phyloP scores from a whole-genome alignment of 1,140 invertebrate genomes.

The Andricus grossulariae region DNA sequence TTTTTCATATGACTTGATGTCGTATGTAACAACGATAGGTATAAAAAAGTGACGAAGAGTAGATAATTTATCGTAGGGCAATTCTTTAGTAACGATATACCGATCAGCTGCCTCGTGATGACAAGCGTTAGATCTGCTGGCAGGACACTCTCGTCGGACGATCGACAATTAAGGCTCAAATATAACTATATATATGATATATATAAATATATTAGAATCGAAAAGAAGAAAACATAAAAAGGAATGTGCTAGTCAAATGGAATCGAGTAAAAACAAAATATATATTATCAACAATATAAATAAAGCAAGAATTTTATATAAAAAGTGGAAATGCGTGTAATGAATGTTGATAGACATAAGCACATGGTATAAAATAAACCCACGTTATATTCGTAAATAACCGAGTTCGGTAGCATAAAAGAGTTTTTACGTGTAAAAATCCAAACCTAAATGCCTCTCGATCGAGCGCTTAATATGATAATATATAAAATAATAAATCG shows the following conservation, averaged over 20 bases:
- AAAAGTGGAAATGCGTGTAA: constrained; percentile 57
- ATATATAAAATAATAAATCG: constrained; percentile 15
- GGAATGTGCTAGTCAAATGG: constrained; percentile 18
- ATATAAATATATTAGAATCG: constrained; percentile 38
- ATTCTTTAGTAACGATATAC: constrained; percentile 20
- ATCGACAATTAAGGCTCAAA: constrained; percentile 34
- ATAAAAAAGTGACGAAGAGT: constrained; percentile 6
- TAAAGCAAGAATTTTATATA: constrained; percentile 63
- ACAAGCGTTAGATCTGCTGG: constrained; percentile 27
- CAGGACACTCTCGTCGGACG: constrained; percentile 24
- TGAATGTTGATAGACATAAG: constrained; percentile 59
- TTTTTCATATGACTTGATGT: constrained; percentile 1
- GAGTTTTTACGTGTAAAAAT: constrained; percentile 64
- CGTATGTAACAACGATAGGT: constrained; percentile 21
- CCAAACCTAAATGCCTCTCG: constrained; percentile 64
- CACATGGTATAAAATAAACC: constrained; percentile 34
- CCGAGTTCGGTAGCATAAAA: constrained; percentile 54
- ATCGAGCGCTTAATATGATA: constrained; percentile 41
- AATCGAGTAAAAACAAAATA: constrained; percentile 23
- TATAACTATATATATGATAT: constrained; percentile 37
- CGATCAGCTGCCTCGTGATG: constrained; percentile 25
- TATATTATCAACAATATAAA: constrained; percentile 50
- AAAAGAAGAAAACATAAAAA: constrained; percentile 29
- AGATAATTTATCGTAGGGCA: constrained; percentile 8
- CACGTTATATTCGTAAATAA: constrained; percentile 37